These are phyloP conservation scores for Dicyrtoma fusca DNA, from an alignment of 2,888 invertebrate genomes.

Conservation along the genomic window DNA sequence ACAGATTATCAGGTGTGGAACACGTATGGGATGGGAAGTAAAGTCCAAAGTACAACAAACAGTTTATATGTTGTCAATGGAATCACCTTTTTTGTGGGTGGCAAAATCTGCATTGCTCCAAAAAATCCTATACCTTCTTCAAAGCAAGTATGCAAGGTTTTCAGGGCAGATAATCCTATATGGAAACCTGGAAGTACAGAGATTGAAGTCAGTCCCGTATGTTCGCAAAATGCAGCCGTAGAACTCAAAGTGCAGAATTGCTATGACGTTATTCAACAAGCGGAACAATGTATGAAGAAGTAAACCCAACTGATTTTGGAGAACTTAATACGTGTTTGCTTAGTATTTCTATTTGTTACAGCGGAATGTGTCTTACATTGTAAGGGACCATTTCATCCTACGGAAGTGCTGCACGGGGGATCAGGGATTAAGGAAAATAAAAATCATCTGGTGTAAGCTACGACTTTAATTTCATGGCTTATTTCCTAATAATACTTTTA, in stretches of 20 bases:
- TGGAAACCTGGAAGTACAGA: constrained; percentile 10
- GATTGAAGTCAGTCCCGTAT: constrained; percentile 10
- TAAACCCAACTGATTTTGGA: not conserved
- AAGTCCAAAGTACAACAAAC: constrained; percentile 15
- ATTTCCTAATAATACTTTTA: too few species aligned
- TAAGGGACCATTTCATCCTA: not conserved
- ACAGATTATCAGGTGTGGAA: constrained; percentile 30
- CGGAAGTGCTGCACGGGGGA: not conserved
- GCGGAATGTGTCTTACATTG: not conserved
- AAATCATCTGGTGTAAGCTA: too few species aligned
- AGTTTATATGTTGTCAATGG: constrained; percentile 24
- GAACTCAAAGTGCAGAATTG: constrained; percentile 14
- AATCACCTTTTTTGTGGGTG: constrained; percentile 9
- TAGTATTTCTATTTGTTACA: not conserved
- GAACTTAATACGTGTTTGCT: not conserved
- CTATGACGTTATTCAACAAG: constrained; percentile 19
- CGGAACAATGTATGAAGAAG: constrained; percentile 1
- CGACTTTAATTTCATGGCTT: too few species aligned
- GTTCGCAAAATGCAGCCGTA: constrained; percentile 10
- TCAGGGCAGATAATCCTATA: constrained; percentile 13
- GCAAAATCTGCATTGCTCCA: constrained; percentile 18
- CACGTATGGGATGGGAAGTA: constrained; percentile 14
- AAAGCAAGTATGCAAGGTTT: constrained; percentile 22
- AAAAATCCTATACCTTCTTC: not conserved
- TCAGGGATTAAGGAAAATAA: too few species aligned